These are phyloP conservation scores for Dysmachus trigonus DNA, from an alignment of 2,888 invertebrate genomes.

Conservation along the genomic window DNA sequence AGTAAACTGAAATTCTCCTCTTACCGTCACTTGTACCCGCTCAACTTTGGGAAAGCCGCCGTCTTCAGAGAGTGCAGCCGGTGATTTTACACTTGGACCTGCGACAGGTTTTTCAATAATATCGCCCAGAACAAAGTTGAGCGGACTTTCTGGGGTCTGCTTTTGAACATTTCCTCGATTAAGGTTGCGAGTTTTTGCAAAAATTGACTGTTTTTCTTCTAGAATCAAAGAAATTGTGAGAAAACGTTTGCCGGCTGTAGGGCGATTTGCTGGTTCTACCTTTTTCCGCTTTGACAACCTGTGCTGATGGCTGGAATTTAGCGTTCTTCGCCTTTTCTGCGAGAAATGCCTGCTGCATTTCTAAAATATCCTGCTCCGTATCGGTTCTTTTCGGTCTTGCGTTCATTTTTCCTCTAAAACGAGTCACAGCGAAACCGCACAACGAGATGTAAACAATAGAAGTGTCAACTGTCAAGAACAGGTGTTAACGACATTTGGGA, in stretches of 20 bases:
- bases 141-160: constrained; percentile 7
- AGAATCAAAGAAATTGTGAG: constrained; percentile 26
- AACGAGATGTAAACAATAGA: neutral
- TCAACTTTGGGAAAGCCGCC: constrained; percentile 57
- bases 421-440: neutral
- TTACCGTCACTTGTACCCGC: constrained; percentile 28
- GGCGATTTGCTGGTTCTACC: constrained; percentile 51
- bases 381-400: constrained; percentile 75
- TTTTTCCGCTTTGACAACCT: constrained; percentile 63
- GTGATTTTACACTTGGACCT: neutral
- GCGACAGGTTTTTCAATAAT: constrained; percentile 65
- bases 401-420: constrained; percentile 65
- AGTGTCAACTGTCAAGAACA: neutral
- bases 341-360: constrained; percentile 77
- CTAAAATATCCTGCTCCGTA: constrained; percentile 77
- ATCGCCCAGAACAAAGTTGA: constrained; percentile 65
- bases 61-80: neutral
- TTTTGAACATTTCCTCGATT: constrained; percentile 37
- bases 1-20: neutral
- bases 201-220: constrained; percentile 59
- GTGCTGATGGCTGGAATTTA: constrained; percentile 71
- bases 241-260: neutral
- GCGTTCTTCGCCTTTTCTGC: constrained; percentile 68
- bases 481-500: no score
- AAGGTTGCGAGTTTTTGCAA: constrained; percentile 54